Evolutionary conservation across 2,888 invertebrate genomes (phyloP), one percentile per base, ranked within the genome.

Genomic region (Drosophila maculinotata): DNA sequence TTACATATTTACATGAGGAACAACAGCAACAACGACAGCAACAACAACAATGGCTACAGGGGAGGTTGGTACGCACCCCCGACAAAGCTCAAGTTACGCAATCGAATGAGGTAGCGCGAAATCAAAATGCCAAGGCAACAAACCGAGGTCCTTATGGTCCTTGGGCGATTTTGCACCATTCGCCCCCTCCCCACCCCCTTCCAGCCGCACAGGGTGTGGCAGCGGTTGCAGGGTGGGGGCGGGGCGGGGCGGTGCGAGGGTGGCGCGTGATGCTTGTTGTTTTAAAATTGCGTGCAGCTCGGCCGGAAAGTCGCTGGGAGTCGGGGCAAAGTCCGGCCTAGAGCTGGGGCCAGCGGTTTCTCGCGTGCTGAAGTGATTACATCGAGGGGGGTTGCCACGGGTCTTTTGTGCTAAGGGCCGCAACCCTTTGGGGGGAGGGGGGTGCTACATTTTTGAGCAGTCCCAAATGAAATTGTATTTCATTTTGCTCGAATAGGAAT

Each of bases 261-360:
- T 69, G 64, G 79, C 69, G 77, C 79, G 80, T 86, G 81, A 76
- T 77, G 68, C 79, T 64, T 73, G 72, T 88, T 80, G 77, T 85
- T 89, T 85, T 81, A 76, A 87, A 89, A 86, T 89, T 89, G 89
- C 89, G 89, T 89, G 89, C 76, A 56, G 59, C 31, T 45, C 17
- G 3, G 12, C n/a, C 10, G 30, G 9, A n/a, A n/a, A 20, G 20
- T 20, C 4, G 31, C n/a, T 31, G 2, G n/a, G 31, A 2, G 2
- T 31, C n/a, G 31, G 20, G 20, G 20, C 20, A 20, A 20, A 15
- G 25, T 41, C 35, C 47, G 51, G 51, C 10, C 44, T 38, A 42
- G 52, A 39, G 33, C 45, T 31, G 57, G 57, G 38, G 20, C 14
- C 30, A 49, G 28, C 39, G 48, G 30, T 17, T 35, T 56, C 33